These are phyloP conservation scores for Cerastis leucographa DNA, from an alignment of 2,888 invertebrate species.

Conservation along the genomic window DNA sequence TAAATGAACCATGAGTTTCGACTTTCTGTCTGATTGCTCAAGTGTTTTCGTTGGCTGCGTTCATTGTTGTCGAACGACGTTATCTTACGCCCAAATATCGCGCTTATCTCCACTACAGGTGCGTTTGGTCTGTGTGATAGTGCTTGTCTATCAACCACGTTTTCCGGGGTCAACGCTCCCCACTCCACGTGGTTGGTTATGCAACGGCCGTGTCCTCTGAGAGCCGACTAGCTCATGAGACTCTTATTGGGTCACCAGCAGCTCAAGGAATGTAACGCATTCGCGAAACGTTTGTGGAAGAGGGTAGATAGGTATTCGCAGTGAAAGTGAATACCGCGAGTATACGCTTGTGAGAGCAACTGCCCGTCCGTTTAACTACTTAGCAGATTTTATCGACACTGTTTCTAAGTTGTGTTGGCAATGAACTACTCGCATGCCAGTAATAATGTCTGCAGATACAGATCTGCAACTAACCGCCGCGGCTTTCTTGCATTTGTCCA, in stretches of 20 bases:
- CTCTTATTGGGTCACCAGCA: conserved; percentile 70
- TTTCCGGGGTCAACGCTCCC: conserved; percentile 83
- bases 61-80: conserved; percentile 71
- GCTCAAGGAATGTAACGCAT: conserved; percentile 56
- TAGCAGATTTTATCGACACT: conserved; percentile 76
- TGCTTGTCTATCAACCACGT: conserved; percentile 80
- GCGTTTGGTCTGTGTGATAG: conserved; percentile 75
- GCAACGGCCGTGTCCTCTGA: conserved; percentile 76
- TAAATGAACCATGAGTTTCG: conserved; percentile 56
- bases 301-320: conserved; percentile 70
- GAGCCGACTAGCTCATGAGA: conserved; percentile 71
- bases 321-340: conserved; percentile 79
- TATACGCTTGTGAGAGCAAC: conserved; percentile 71
- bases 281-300: conserved; percentile 53
- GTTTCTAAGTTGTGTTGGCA: conserved; percentile 76
- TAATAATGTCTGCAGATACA: conserved; percentile 77
- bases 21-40: conserved; percentile 67
- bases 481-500: conserved; percentile 75
- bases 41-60: conserved; percentile 69
- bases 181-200: conserved; percentile 84
- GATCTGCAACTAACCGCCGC: conserved; percentile 74
- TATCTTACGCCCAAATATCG: conserved; percentile 77
- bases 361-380: conserved; percentile 68
- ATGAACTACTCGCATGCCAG: conserved; percentile 77
- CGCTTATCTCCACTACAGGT: conserved; percentile 81